Evolutionary conservation across 2,888 invertebrate species (phyloP).

Genomic region (Spicauda simplicius): DNA sequence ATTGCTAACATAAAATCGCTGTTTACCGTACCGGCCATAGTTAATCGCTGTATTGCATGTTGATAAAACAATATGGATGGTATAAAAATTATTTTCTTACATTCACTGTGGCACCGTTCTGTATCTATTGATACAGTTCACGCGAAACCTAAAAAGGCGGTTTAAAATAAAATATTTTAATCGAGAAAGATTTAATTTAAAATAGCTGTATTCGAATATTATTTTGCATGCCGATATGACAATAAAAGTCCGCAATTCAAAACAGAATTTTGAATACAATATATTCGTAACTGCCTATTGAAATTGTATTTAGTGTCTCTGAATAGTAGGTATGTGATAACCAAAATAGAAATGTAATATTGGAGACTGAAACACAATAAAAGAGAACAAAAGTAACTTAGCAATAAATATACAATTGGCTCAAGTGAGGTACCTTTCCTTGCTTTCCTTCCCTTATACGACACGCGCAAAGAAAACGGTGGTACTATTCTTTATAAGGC

Average conservation of each 20-base stretch:
- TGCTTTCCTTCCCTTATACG: not conserved
- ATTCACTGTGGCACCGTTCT: conserved; percentile 5
- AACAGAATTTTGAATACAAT: not conserved
- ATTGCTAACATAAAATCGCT: conserved; percentile 30
- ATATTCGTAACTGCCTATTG: no score
- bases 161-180: not conserved
- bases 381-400: not conserved
- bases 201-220: not conserved
- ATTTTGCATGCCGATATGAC: not conserved
- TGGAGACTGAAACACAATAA: not conserved
- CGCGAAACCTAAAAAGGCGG: not conserved
- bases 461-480: conserved; percentile 1
- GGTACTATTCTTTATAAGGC: not conserved
- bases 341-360: no score
- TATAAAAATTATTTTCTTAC: conserved; percentile 23
- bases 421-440: not conserved
- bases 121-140: conserved; percentile 1
- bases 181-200: not conserved
- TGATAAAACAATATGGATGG: conserved; percentile 22
- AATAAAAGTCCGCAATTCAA: not conserved
- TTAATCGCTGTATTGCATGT: conserved; percentile 37
- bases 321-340: no score
- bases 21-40: conserved; percentile 29
- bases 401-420: not conserved
- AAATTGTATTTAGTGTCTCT: no score